phyloP scores from a whole-genome alignment of 37 sponge, comb jelly and placozoan species.

The Ephydatia muelleri region DNA sequence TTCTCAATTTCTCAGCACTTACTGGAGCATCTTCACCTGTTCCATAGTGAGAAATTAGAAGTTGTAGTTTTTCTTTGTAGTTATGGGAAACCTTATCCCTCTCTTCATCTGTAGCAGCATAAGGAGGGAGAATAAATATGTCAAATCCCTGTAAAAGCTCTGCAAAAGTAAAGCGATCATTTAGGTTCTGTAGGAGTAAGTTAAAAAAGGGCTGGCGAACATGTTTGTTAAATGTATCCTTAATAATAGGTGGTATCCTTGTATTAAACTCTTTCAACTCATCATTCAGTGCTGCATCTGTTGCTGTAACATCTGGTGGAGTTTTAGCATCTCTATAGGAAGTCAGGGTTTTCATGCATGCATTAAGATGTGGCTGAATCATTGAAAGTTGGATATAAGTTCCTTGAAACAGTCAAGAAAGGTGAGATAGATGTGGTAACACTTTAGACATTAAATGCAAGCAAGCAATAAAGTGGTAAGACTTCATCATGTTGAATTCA shows the following conservation, averaged over 20 bases:
- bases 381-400: background rate
- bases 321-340: slow-evolving; percentile 1
- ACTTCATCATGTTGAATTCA: slow-evolving; percentile 34
- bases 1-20: background rate
- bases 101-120: background rate
- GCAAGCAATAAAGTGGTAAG: slow-evolving; percentile 35
- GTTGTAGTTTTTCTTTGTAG: slow-evolving; percentile 1
- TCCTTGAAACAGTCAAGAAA: slow-evolving; percentile 26
- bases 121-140: background rate
- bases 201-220: background rate
- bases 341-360: background rate
- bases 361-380: slow-evolving; percentile 1
- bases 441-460: slow-evolving; percentile 10
- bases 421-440: slow-evolving; percentile 24
- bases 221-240: background rate
- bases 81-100: background rate
- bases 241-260: background rate
- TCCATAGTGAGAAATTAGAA: background rate
- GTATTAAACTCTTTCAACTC: background rate
- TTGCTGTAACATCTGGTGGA: background rate
- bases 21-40: background rate
- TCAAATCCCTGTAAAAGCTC: background rate
- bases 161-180: background rate
- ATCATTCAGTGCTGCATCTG: background rate
- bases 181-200: slow-evolving; percentile 1